Percentiles rank a stretch among this genome's conserved stretches.
phyloP scores from a whole-genome alignment of 2,888 invertebrate genomes.

The Lathronympha strigana region DNA sequence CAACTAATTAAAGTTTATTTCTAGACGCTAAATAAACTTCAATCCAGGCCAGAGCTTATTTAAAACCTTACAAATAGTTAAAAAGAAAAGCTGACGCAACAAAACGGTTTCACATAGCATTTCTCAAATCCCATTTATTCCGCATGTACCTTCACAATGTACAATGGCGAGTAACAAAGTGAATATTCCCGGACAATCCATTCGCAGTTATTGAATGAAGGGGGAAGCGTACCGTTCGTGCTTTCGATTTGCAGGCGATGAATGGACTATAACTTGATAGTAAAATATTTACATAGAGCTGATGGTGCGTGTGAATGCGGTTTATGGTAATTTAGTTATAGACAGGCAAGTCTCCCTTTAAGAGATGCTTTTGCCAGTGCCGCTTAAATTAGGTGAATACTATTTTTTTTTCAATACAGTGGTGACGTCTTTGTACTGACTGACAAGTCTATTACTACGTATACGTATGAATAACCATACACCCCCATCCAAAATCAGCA shows the following conservation, averaged over 20 bases:
- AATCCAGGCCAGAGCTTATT: neutral
- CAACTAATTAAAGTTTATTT: too few species aligned
- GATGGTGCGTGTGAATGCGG: neutral
- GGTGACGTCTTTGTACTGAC: too few species aligned
- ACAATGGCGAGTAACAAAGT: constrained; percentile 52
- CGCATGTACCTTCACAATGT: constrained; percentile 65
- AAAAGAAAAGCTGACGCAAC: constrained; percentile 33
- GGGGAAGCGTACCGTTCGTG: constrained; percentile 53
- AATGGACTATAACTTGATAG: constrained; percentile 74
- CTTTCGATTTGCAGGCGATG: constrained; percentile 73
- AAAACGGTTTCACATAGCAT: constrained; percentile 27
- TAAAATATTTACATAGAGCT: constrained; percentile 45
- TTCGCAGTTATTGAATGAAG: constrained; percentile 65
- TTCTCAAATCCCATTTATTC: constrained; percentile 70
- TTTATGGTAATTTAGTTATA: neutral
- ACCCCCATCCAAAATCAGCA: too few species aligned
- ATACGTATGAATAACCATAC: too few species aligned
- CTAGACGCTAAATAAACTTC: too few species aligned
- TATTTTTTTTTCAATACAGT: too few species aligned
- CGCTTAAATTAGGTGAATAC: too few species aligned
- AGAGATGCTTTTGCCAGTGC: too few species aligned
- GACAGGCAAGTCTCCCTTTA: too few species aligned
- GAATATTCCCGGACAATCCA: constrained; percentile 62
- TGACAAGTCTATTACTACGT: too few species aligned
- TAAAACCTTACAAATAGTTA: neutral